Percentiles rank a stretch among this genome's conserved stretches.
Evolutionary conservation across 2,797 vertebrate genomes (phyloP).

Genomic region (Syngnathus acus): DNA sequence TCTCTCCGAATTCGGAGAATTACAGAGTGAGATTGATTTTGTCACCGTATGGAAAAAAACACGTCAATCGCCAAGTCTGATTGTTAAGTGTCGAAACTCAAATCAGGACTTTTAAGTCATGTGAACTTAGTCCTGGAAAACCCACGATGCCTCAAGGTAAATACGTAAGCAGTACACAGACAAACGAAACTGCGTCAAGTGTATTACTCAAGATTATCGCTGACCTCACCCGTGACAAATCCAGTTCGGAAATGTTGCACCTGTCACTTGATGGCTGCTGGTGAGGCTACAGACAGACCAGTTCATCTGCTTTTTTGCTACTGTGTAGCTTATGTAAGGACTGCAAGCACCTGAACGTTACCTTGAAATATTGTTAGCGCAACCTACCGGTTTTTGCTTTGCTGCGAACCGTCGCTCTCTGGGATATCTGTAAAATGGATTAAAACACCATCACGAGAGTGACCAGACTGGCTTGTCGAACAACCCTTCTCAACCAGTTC

Average conservation of each 20-base stretch:
- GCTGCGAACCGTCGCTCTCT: conserved; percentile 61
- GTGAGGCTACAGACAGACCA: conserved; percentile 14
- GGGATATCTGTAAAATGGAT: conserved; percentile 31
- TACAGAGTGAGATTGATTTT: too few relatives aligned
- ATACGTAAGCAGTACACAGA: too few relatives aligned
- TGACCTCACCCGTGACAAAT: not conserved
- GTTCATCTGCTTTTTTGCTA: conserved; percentile 3
- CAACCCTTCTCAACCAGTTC: too few relatives aligned
- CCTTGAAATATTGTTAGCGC: not conserved
- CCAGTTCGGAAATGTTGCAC: conserved; percentile 3
- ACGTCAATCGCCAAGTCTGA: not conserved
- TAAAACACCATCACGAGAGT: conserved; percentile 10
- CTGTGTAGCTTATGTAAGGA: not conserved
- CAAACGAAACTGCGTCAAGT: too few relatives aligned
- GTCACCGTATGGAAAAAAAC: too few relatives aligned
- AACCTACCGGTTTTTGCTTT: conserved; percentile 60
- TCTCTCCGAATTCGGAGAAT: too few relatives aligned
- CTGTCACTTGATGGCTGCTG: not conserved
- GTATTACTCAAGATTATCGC: not conserved
- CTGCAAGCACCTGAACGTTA: not conserved
- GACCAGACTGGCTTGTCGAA: not conserved
- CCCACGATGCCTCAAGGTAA: not conserved
- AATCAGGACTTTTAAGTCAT: not conserved
- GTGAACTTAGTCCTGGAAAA: not conserved
- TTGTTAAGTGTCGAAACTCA: not conserved